A percentile compares a stretch with the other conserved stretches of the same genome.
phyloP scores from a whole-genome alignment of 2,797 vertebrate species.

The Sebastes trivittatus region DNA sequence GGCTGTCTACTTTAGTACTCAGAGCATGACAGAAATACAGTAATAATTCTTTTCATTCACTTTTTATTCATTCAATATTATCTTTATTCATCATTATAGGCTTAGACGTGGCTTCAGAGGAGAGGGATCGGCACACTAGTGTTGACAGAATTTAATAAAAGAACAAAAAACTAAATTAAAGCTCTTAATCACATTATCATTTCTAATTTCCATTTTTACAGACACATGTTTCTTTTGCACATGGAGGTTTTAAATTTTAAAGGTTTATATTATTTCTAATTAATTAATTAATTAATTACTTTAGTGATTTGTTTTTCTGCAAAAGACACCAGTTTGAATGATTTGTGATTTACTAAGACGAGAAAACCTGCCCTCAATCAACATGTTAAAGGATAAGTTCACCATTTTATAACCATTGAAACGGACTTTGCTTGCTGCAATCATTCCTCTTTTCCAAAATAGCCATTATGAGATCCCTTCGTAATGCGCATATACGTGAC shows the following conservation, averaged over 20 bases:
- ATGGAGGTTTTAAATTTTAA: not conserved
- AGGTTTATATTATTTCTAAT: not conserved
- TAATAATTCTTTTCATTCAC: not conserved
- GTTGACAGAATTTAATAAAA: not conserved
- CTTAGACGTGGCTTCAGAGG: not conserved
- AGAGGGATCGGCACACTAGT: rapidly evolving
- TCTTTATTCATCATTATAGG: not conserved
- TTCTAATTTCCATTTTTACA: not conserved
- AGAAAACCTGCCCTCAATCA: not conserved
- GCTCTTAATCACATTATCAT: not conserved
- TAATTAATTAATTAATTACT: not conserved
- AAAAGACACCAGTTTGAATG: not conserved
- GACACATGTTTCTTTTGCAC: not conserved
- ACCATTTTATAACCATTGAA: too few relatives aligned
- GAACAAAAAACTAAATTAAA: not conserved
- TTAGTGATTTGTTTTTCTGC: not conserved
- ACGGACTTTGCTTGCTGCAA: too few relatives aligned
- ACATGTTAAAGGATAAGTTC: not conserved
- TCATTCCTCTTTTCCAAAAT: too few relatives aligned
- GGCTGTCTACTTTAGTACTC: too few relatives aligned
- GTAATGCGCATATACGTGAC: too few relatives aligned
- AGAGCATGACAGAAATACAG: not conserved
- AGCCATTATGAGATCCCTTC: too few relatives aligned
- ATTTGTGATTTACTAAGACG: not conserved
- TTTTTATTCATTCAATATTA: not conserved